Base-by-base conservation (phyloP, 2,113 vertebrate genomes). In the Numenius arquata region DNA sequence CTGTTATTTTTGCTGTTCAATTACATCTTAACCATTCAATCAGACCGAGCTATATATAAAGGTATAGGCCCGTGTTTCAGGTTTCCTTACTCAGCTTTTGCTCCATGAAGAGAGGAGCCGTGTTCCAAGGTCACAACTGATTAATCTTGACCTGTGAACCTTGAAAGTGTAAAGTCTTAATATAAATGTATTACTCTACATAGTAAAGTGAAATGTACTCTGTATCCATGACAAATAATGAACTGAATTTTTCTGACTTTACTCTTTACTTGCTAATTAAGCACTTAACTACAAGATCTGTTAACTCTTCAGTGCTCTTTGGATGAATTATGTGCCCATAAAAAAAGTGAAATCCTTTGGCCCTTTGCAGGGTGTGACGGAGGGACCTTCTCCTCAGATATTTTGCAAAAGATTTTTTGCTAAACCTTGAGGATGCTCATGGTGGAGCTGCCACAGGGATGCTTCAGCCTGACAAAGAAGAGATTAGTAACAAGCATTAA, bases 121-220 rank as follows among this genome's bases (percentile, higher is more conserved):
- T 48, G 53, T 80, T 67, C 88, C 95, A 97, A 97, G 97, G 97
- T 97, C 96, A 94, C 70, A 47, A 32, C 77, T 96, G 96, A 97
- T 97, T 96, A 95, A 95, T 96, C 94, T 79, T 93, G 87, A 96
- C 95, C 95, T 1, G 2, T 50, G 94, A 96, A 94, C 95, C 91
- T 52, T 81, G 75, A 71, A 79, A 95, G 82, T 72, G 75, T 92
- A 40, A 86, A 92, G 87, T 78, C 94, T 96, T 95, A 77, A 91
- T 84, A 73, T 36, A 90, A 96, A 94, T 68, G 74, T 74, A 87
- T 96, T 82, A 79, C 80, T 84, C 75, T 81, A 63, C 81, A 63
- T 19, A 66, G 75, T 40, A 27, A 85, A 89, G 63, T 23, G 78
- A 93, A 90, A 96, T 38, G 65, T 87, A 50, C 81, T 79, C 72